Conservation (phyloP, 2,888 invertebrate genomes). For the Cryptus armator region DNA sequence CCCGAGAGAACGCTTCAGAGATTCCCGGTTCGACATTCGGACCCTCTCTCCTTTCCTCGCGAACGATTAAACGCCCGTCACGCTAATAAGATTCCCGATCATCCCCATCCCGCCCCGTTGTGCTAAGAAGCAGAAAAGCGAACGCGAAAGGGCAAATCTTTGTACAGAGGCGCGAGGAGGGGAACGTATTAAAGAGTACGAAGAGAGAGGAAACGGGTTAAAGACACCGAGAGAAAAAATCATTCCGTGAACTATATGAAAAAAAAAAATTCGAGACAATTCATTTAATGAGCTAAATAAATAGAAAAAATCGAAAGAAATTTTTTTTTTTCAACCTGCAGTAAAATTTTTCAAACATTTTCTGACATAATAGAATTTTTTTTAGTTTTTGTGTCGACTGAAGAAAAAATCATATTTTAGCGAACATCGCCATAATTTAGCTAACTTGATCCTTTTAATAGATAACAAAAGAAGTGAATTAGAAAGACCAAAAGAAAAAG, state of each 20-base stretch:
- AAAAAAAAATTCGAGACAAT: too few relatives aligned
- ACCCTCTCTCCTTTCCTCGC: conserved; percentile 32
- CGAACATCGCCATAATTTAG: too few relatives aligned
- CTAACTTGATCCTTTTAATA: not conserved
- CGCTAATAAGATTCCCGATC: conserved; percentile 62
- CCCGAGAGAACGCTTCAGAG: conserved; percentile 6
- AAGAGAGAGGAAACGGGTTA: not conserved
- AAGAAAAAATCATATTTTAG: not conserved
- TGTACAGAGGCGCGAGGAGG: not conserved
- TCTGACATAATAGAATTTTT: not conserved
- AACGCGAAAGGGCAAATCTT: conserved; percentile 28
- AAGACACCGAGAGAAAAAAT: conserved; percentile 8
- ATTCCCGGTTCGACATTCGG: conserved; percentile 34
- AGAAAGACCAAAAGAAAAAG: not conserved
- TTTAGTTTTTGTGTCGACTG: not conserved
- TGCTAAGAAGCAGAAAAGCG: conserved; percentile 9
- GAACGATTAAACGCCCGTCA: conserved; percentile 58
- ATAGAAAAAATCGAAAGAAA: not conserved
- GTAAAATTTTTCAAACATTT: not conserved
- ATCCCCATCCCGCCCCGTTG: conserved; percentile 23
- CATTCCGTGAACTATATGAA: too few relatives aligned
- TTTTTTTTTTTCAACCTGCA: too few relatives aligned
- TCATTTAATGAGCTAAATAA: too few relatives aligned
- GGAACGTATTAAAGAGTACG: not conserved
- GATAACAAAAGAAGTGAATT: not conserved